Evolutionary conservation across 1,140 invertebrate species (phyloP), one percentile per base, ranked within the genome.

Genomic region (Olivierus martensii): DNA sequence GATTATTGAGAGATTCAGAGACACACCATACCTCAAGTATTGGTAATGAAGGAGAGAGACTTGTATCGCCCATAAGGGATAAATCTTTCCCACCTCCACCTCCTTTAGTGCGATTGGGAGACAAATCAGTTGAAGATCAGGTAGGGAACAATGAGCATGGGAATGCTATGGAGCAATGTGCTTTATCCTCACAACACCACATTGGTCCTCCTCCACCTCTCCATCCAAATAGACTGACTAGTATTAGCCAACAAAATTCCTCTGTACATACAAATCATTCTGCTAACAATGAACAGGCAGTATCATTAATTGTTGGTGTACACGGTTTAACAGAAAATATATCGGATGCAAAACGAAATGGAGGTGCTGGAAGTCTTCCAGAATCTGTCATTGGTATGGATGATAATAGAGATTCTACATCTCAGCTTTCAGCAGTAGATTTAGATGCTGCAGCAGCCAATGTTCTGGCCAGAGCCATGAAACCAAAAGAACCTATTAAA

Each of bases 21-120:
- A 28, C 28, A 2, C 28, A 28, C 28, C 28, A 28, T 28, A 9
- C 28, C 4, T 28, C 28, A 28, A 9, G 28, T 28, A 28, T 28
- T 28, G 28, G 28, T 28, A 28, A 28, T 28, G 28, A 28, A 9
- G 28, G 28, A 28, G 28, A 28, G 28, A 28, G 28, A 28, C 28
- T 28, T 9, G 2, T 28, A 22, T 22, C 41, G 41, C 43, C 51
- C 7, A 45, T 42, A 4, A 49, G 41, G 17, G 19, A 46, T 14
- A 51, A 38, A 28, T 7, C 52, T 35, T 57, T 52, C 43, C 51
- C 51, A 14, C 55, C 55, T 21, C 55, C 55, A 34, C 55, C 55
- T 21, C 55, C 55, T 36, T 43, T 57, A 15, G 55, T 57, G 6
- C 44, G 51, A 22, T 36, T 57, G 15, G 54, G 45, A 14, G 38